phyloP scores from a whole-genome alignment of 2,113 vertebrate species.

The Maccullochella peelii region DNA sequence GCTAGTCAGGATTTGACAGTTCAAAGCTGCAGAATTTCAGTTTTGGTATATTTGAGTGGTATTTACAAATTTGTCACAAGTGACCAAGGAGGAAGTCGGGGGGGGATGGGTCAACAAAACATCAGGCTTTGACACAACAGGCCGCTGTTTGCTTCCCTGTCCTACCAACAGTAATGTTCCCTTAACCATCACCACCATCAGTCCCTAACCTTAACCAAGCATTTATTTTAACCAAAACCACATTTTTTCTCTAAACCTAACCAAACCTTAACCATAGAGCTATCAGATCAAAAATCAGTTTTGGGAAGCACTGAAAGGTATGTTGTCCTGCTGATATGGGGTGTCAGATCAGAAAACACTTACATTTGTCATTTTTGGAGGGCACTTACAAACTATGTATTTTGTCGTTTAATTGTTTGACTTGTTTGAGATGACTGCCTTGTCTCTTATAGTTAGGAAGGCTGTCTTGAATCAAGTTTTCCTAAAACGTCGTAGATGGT shows the following conservation, averaged over 20 bases:
- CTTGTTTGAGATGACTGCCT: neutral
- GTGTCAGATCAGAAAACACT: neutral
- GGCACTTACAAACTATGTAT: neutral
- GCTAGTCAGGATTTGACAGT: neutral
- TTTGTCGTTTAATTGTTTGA: neutral
- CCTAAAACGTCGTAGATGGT: neutral
- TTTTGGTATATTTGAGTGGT: neutral
- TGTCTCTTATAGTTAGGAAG: neutral
- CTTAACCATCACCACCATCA: neutral
- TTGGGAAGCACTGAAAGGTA: neutral
- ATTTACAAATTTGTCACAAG: neutral
- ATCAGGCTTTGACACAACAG: neutral
- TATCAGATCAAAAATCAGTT: neutral
- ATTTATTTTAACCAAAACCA: conserved; percentile 1
- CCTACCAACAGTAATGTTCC: neutral
- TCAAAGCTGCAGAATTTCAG: neutral
- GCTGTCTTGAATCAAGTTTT: neutral
- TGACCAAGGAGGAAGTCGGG: neutral
- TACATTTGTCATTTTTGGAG: neutral
- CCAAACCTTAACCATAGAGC: neutral
- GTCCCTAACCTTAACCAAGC: neutral
- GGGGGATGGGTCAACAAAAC: neutral
- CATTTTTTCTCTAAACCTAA: neutral
- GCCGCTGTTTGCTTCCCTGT: neutral
- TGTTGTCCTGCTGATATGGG: neutral